These are phyloP conservation scores for Acarapis woodi DNA, from an alignment of 1,140 invertebrate species.

Conservation along the genomic window DNA sequence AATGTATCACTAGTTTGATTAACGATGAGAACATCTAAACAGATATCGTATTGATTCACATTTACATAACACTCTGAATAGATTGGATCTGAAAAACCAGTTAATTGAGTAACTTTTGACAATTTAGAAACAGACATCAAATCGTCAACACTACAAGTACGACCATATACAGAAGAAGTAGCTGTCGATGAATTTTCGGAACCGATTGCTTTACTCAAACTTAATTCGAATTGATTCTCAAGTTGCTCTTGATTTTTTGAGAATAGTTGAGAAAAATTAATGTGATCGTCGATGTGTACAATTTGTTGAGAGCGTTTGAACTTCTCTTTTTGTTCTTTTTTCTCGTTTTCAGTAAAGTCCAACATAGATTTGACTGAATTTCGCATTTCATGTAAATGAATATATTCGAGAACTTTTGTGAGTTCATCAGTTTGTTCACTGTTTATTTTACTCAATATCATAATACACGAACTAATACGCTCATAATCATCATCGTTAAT, in stretches of 20 bases:
- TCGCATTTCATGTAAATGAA: conserved; percentile 8
- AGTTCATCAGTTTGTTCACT: neutral
- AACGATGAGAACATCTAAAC: conserved; percentile 82
- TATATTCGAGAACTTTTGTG: conserved; percentile 2
- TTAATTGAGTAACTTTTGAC: conserved; percentile 63
- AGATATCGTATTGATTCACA: conserved; percentile 96
- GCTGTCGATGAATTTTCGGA: conserved; percentile 25
- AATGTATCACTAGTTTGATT: conserved; percentile 92
- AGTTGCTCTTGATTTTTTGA: conserved; percentile 6
- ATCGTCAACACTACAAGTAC: conserved; percentile 21
- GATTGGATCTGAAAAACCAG: conserved; percentile 96
- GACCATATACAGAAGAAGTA: conserved; percentile 28
- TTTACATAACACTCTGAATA: conserved; percentile 97
- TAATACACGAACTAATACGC: conserved; percentile 46
- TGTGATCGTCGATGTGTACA: conserved; percentile 8
- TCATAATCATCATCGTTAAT: conserved; percentile 50
- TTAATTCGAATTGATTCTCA: conserved; percentile 43
- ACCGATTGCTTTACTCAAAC: conserved; percentile 62
- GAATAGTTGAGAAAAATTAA: conserved; percentile 8
- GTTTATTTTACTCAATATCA: conserved; percentile 15
- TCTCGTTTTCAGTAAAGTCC: conserved; percentile 2
- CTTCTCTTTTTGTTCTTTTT: conserved; percentile 6
- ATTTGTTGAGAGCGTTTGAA: neutral
- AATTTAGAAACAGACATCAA: conserved; percentile 14
- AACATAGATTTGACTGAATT: conserved; percentile 8